phyloP scores from a whole-genome alignment of 2,888 invertebrate species.

The Drosophila paramelanica region DNA sequence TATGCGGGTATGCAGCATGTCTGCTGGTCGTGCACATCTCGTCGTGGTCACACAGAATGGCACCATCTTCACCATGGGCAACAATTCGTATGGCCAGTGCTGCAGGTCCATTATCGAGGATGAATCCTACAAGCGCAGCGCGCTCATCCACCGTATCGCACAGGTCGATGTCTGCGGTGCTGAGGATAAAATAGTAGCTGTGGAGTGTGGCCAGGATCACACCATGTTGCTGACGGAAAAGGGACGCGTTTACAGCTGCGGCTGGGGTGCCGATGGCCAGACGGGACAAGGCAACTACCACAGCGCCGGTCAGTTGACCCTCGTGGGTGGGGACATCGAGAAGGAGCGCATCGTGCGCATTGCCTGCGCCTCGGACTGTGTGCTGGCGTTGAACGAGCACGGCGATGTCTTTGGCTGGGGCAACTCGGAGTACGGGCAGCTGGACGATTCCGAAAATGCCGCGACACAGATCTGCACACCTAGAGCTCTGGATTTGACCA shows the following conservation, averaged over 20 bases:
- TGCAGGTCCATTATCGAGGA: conserved; percentile 91
- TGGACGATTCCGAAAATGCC: conserved; percentile 84
- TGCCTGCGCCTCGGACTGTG: conserved; percentile 93
- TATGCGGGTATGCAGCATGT: conserved; percentile 82
- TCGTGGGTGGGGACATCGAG: conserved; percentile 92
- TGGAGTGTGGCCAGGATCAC: conserved; percentile 95
- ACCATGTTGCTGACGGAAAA: conserved; percentile 89
- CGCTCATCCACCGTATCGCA: conserved; percentile 88
- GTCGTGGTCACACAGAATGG: conserved; percentile 91
- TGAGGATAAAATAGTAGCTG: conserved; percentile 87
- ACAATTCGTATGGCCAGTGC: conserved; percentile 97
- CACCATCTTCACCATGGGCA: conserved; percentile 93
- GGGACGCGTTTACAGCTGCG: conserved; percentile 94
- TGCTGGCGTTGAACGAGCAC: conserved; percentile 93
- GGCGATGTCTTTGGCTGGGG: conserved; percentile 99
- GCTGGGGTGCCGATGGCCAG: conserved; percentile 98
- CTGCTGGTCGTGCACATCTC: conserved; percentile 95
- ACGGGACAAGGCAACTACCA: conserved; percentile 91
- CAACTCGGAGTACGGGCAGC: conserved; percentile 96
- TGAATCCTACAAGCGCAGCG: conserved; percentile 90
- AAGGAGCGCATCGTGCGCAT: conserved; percentile 93
- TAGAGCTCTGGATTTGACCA: conserved; percentile 87
- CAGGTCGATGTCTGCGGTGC: conserved; percentile 88
- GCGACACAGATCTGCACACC: conserved; percentile 90
- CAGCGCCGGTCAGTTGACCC: conserved; percentile 87